Evolutionary conservation across 2,113 vertebrate genomes (phyloP).

Genomic region (Ctenomys sociabilis): DNA sequence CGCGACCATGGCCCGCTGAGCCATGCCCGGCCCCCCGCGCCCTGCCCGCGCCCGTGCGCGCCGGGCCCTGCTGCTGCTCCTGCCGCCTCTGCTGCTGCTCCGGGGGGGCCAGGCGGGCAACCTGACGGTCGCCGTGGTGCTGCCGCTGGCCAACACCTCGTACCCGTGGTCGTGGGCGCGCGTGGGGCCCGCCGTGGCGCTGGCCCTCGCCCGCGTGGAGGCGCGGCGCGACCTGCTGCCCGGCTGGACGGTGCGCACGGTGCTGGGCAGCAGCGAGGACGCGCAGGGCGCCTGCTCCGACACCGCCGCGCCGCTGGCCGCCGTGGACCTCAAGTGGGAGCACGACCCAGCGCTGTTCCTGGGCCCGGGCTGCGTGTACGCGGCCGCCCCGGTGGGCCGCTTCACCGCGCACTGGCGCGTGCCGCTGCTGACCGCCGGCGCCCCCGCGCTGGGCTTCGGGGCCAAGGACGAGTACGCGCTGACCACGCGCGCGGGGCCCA

Average conservation of each 20-base stretch:
- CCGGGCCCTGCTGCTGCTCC: constrained; percentile 49
- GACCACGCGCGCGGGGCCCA: constrained; percentile 93
- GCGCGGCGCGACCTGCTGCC: constrained; percentile 85
- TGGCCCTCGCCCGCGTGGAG: constrained; percentile 87
- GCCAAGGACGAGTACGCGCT: constrained; percentile 85
- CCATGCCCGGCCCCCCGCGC: constrained; percentile 55
- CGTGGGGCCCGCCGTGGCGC: constrained; percentile 90
- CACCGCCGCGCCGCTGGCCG: constrained; percentile 90
- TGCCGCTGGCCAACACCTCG: constrained; percentile 90
- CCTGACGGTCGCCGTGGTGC: constrained; percentile 92
- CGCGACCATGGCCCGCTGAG: constrained; percentile 8
- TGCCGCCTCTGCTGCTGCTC: constrained; percentile 42
- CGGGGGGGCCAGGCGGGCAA: constrained; percentile 70
- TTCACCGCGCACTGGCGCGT: constrained; percentile 94
- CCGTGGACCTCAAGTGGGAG: constrained; percentile 91
- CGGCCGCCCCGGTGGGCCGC: constrained; percentile 90
- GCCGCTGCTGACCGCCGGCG: constrained; percentile 93
- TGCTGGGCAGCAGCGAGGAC: constrained; percentile 92
- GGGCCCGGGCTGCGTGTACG: constrained; percentile 94
- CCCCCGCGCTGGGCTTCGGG: constrained; percentile 90
- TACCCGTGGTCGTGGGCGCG: constrained; percentile 98
- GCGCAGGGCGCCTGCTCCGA: constrained; percentile 90
- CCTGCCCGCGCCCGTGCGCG: constrained; percentile 9
- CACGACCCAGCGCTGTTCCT: constrained; percentile 91
- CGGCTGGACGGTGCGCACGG: constrained; percentile 83